Conservation (phyloP, 2,113 vertebrate species). For the Epinephelus fuscoguttatus region DNA sequence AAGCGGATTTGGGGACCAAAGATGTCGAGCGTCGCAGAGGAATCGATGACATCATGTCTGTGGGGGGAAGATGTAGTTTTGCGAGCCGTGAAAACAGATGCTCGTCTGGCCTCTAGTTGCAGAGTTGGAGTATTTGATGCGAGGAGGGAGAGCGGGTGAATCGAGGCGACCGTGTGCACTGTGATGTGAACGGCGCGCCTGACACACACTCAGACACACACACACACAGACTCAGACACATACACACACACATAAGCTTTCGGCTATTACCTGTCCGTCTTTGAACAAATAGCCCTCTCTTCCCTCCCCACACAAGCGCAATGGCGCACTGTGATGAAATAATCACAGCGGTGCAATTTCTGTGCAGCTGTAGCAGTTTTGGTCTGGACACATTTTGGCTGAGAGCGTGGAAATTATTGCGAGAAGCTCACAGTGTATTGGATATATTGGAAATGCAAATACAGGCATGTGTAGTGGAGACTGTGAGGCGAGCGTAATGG, state of each 20-base stretch:
- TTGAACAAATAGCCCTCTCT: conserved; percentile 56
- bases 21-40: conserved; percentile 68
- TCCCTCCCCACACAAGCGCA: conserved; percentile 63
- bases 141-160: conserved; percentile 57
- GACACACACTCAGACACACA: conserved; percentile 26
- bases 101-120: conserved; percentile 77
- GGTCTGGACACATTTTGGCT: neutral
- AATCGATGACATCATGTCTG: conserved; percentile 86
- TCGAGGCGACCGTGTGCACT: conserved; percentile 67
- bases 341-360: conserved; percentile 50
- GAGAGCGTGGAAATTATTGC: neutral
- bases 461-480: conserved; percentile 15
- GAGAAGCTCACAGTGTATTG: neutral
- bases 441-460: neutral
- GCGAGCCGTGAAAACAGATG: conserved; percentile 77
- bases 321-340: conserved; percentile 72
- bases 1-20: conserved; percentile 33
- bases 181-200: conserved; percentile 42
- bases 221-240: neutral
- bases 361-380: conserved; percentile 45
- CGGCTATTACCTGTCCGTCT: conserved; percentile 61
- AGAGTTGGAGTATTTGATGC: conserved; percentile 68
- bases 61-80: conserved; percentile 63
- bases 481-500: conserved; percentile 35
- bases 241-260: conserved; percentile 4